Evolutionary conservation across 2,113 vertebrate species (phyloP).

Genomic region (Scatophagus argus): DNA sequence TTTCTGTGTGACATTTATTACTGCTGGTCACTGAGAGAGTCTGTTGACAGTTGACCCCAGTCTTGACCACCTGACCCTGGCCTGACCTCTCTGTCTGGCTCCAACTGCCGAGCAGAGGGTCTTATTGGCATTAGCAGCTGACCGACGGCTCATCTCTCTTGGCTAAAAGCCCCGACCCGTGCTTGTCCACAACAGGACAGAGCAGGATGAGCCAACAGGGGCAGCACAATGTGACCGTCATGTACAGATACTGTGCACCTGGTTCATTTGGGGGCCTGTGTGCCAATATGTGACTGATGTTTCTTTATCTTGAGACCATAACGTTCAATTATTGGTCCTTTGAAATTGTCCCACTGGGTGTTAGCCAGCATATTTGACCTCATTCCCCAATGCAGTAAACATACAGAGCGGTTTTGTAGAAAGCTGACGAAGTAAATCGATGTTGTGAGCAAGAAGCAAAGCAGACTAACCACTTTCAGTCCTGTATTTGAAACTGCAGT

Average conservation of each 20-base stretch:
- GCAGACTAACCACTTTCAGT: not conserved
- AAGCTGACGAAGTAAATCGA: not conserved
- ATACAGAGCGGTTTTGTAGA: not conserved
- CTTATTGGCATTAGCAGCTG: slow-evolving; percentile 65
- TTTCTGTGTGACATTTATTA: slow-evolving; percentile 55
- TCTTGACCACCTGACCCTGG: slow-evolving; percentile 66
- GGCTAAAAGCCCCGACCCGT: slow-evolving; percentile 67
- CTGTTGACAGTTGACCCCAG: slow-evolving; percentile 68
- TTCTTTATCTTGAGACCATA: not conserved
- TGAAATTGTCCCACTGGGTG: not conserved
- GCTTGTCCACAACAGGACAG: slow-evolving; percentile 49
- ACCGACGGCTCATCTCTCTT: slow-evolving; percentile 66
- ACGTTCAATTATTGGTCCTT: not conserved
- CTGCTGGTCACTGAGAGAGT: slow-evolving; percentile 64
- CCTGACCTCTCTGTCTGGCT: slow-evolving; percentile 75
- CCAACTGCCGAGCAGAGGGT: slow-evolving; percentile 71
- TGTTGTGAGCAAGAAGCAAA: not conserved
- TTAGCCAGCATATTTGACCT: not conserved
- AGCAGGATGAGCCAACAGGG: slow-evolving; percentile 38
- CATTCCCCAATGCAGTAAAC: not conserved
- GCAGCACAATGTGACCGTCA: slow-evolving; percentile 28
- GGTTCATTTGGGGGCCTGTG: not conserved
- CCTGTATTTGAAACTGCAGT: not conserved
- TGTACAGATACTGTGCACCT: slow-evolving; percentile 14
- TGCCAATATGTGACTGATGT: not conserved